A percentile compares a stretch with the other conserved stretches of the same genome.
Conservation (phyloP, 2,888 invertebrate species). For the Clanis bilineata region DNA sequence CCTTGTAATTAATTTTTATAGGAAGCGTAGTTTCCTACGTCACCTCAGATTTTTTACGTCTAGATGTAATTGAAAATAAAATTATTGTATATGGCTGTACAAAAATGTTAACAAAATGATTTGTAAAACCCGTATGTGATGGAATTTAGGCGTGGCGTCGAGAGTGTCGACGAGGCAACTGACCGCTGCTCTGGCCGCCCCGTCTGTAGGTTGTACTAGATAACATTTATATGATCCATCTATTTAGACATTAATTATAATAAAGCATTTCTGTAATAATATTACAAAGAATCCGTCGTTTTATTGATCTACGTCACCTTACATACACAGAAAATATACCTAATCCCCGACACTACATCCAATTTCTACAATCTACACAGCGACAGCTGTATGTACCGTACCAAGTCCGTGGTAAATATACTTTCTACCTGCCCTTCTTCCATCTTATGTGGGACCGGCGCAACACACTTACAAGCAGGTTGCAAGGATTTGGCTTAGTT, state of each 20-base stretch:
- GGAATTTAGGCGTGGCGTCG: conserved; percentile 68
- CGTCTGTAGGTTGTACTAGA: conserved; percentile 80
- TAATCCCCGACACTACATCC: neutral
- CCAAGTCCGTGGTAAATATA: too few relatives aligned
- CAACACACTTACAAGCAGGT: too few relatives aligned
- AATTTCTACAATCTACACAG: too few relatives aligned
- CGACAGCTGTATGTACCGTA: too few relatives aligned
- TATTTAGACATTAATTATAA: conserved; percentile 85
- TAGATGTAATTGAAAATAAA: conserved; percentile 82
- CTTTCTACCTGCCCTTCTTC: too few relatives aligned
- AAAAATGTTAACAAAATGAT: conserved; percentile 80
- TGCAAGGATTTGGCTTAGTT: too few relatives aligned
- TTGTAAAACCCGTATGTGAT: conserved; percentile 81
- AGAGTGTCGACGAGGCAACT: conserved; percentile 58
- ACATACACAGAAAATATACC: neutral
- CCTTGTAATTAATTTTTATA: conserved; percentile 79
- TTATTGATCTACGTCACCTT: conserved; percentile 40
- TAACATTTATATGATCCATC: conserved; percentile 84
- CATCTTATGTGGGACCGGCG: too few relatives aligned
- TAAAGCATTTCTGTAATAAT: conserved; percentile 86
- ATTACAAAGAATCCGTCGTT: conserved; percentile 74
- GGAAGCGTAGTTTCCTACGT: conserved; percentile 81
- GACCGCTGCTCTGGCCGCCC: conserved; percentile 63
- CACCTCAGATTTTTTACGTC: conserved; percentile 82
- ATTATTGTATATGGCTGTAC: conserved; percentile 84